phyloP scores from a whole-genome alignment of 2,113 vertebrate species.

The Rousettus leschenaultii region DNA sequence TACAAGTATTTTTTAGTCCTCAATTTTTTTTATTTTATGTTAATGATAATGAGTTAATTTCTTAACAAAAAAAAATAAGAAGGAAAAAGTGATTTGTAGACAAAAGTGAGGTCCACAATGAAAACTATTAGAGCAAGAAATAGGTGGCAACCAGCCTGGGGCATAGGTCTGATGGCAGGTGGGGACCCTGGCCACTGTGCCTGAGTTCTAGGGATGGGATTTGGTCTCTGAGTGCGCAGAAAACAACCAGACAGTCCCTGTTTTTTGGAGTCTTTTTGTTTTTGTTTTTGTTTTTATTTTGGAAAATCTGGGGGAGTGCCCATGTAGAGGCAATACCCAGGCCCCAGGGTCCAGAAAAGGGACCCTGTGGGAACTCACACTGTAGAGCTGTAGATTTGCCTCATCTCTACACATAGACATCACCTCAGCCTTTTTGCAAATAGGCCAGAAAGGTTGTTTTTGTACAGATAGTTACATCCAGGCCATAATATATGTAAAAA shows the following conservation, averaged over 20 bases:
- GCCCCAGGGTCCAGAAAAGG: neutral
- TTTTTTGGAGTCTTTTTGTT: no score
- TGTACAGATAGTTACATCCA: neutral
- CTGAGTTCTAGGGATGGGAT: no score
- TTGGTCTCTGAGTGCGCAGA: neutral
- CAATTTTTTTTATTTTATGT: neutral
- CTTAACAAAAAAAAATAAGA: neutral
- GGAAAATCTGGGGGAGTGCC: neutral
- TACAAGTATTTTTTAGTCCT: neutral
- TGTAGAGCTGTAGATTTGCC: neutral
- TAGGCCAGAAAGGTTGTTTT: no score
- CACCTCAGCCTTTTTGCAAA: neutral
- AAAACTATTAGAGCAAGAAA: neutral
- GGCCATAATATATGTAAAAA: no score
- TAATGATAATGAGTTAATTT: neutral
- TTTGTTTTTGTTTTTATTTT: no score
- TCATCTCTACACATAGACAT: neutral
- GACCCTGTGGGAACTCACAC: neutral
- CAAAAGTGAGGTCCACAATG: no score
- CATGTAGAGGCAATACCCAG: no score
- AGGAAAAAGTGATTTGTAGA: neutral
- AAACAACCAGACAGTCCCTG: neutral
- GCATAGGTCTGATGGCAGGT: no score
- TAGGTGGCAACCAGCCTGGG: neutral
- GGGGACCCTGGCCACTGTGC: rapidly evolving